Conservation (phyloP, 2,888 invertebrate species). For the Xestia xanthographa region DNA sequence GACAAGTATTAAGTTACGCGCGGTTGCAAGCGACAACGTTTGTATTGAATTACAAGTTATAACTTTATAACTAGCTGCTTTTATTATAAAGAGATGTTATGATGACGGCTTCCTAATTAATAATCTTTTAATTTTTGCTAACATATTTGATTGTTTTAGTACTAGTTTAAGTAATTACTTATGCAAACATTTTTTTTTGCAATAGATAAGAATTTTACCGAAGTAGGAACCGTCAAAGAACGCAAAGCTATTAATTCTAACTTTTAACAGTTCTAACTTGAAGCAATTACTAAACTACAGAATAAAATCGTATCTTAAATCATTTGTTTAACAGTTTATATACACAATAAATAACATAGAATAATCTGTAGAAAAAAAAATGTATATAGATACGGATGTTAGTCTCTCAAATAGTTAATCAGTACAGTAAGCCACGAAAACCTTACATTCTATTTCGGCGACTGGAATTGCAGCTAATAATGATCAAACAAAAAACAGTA, state of each 20-base stretch:
- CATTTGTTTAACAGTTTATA: background rate
- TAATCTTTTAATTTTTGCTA: background rate
- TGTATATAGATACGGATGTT: background rate
- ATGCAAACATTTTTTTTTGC: too few relatives aligned
- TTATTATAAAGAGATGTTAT: conserved; percentile 15
- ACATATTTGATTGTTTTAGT: background rate
- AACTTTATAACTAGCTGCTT: conserved; percentile 23
- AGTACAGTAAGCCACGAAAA: background rate
- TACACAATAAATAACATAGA: too few relatives aligned
- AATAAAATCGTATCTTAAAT: background rate
- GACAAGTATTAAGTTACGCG: conserved; percentile 39
- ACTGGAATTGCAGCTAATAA: background rate
- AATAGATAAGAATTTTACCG: too few relatives aligned
- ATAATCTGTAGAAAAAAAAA: too few relatives aligned
- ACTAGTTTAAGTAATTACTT: background rate
- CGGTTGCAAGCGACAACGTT: conserved; percentile 55
- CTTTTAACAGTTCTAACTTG: too few relatives aligned
- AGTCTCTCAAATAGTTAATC: background rate
- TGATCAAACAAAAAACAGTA: background rate
- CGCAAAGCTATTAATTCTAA: too few relatives aligned
- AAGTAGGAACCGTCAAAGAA: too few relatives aligned
- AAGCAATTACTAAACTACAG: too few relatives aligned
- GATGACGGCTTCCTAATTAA: background rate
- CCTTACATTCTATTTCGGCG: background rate
- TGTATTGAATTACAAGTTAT: conserved; percentile 52